Evolutionary conservation across 2,797 vertebrate genomes (phyloP), one percentile per base, ranked within the genome.

Genomic region (Microtus agrestis): DNA sequence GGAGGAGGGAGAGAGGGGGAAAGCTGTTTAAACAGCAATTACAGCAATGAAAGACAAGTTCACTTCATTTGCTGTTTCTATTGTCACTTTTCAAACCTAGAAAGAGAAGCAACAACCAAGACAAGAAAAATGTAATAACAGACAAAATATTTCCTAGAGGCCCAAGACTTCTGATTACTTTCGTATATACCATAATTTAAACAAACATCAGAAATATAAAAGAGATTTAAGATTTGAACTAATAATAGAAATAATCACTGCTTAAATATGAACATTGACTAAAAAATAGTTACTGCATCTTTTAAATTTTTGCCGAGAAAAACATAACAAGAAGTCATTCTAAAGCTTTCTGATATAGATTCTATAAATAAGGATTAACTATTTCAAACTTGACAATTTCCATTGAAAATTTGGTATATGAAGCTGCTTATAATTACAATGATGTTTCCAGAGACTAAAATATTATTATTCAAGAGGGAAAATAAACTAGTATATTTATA

Each of bases 381-480:
- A 96, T 61, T 91, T 88, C 37, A 46, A 63, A 87, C n/a, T 87
- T 63, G 84, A 67, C 23, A 91, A 77, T 89, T 87, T 84, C 79
- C 65, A 93, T 40, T 79, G 56, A 78, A 80, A 74, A 65, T 79
- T 65, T 11, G 13, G 85, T 85, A 71, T 56, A 51, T 59, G 19
- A 87, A 95, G 14, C 54, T 93, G 34, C 14, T 59, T 92, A 40
- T 31, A 95, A 91, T 96, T 94, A 86, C 12, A 91, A 86, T 90
- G 86, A 94, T 73, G 25, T 95, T 90, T 91, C 54, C 54, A n/a
- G 93, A 13, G 3, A 89, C 88, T 92, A 51, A 92, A 94, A 90
- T 51, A 74, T 73, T n/a, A 91, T 73, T 91, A 76, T 92, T 89
- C 21, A 23, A 63, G 23, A 29, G 6, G 2, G 17, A 56, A 92